Percentiles rank a stretch among this genome's conserved stretches.
phyloP scores from a whole-genome alignment of 2,888 invertebrate genomes.

The Noctua comes region DNA sequence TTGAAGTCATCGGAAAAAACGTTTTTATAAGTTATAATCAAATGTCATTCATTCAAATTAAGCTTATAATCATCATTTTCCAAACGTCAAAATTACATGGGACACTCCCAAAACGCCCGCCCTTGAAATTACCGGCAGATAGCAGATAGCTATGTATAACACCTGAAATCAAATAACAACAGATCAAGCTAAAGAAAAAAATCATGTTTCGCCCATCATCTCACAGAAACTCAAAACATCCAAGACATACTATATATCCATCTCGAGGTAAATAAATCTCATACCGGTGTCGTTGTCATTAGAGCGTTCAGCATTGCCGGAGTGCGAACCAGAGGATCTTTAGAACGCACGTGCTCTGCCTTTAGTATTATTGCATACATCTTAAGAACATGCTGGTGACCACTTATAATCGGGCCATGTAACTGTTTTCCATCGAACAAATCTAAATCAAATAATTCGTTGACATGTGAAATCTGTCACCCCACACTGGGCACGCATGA shows the following conservation, averaged over 20 bases:
- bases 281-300: not conserved
- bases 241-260: not conserved
- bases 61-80: not conserved
- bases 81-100: not conserved
- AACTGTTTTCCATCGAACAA: not conserved
- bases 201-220: not conserved
- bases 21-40: not conserved
- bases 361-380: not conserved
- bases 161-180: not conserved
- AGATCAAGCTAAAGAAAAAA: not conserved
- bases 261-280: not conserved
- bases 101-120: not conserved
- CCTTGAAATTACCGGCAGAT: not conserved
- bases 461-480: not conserved
- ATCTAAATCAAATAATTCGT: not conserved
- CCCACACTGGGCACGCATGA: not conserved
- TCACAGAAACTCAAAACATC: not conserved
- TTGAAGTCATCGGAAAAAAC: not conserved
- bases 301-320: too few species aligned
- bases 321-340: not conserved
- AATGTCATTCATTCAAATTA: not conserved
- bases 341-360: not conserved
- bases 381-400: not conserved
- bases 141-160: not conserved
- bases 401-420: not conserved